Evolutionary conservation across 1,140 invertebrate genomes (phyloP), one percentile per base, ranked within the genome.

Genomic region (Streblospio benedicti): DNA sequence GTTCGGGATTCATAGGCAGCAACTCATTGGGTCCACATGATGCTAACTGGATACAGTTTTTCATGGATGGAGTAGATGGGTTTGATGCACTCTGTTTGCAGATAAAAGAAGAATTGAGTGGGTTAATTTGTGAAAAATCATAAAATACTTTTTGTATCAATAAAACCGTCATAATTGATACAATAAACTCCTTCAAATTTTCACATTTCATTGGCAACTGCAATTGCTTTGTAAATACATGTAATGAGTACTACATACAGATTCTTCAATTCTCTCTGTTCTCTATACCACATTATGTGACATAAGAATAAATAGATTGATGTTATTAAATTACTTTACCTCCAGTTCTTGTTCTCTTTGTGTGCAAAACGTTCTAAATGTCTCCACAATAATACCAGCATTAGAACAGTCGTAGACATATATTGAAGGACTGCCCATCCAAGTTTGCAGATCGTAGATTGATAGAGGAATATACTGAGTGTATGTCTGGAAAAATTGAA

Each of bases 381-480:
- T 87, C 57, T 95, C 89, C 30, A 97, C 86, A 67, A 97, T 96
- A 55, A 94, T 89, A 41, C 94, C 95, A 9, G 96, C 96, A 82
- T 95, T 97, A 28, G 93, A 96, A 80, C 95, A 99, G 77, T 99
- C 96, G 80, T 97, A 99, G 6, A 99, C 94, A 81, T 98, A 99
- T 60, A 99, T 96, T 43, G 94, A 97, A 4, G 96, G 96, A 53
- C 90, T 88, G 53, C 92, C 93, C 93, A 99, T 97, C 96, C 96
- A 99, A 25, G 88, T 89, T 81, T 99, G 95, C 50, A 99, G 83
- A 81, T 99, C 96, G 77, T 94, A 98, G 38, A 99, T 86, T 50
- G 93, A 97, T 67, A 99, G 80, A 54, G 96, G 97, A 80, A 99
- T 99, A 80, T 99, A 99, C 80, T 99, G 94, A 0, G 94, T 97